These are phyloP conservation scores for Cyprinodon brontotheroides DNA, from an alignment of 2,113 vertebrate species.

Conservation along the genomic window DNA sequence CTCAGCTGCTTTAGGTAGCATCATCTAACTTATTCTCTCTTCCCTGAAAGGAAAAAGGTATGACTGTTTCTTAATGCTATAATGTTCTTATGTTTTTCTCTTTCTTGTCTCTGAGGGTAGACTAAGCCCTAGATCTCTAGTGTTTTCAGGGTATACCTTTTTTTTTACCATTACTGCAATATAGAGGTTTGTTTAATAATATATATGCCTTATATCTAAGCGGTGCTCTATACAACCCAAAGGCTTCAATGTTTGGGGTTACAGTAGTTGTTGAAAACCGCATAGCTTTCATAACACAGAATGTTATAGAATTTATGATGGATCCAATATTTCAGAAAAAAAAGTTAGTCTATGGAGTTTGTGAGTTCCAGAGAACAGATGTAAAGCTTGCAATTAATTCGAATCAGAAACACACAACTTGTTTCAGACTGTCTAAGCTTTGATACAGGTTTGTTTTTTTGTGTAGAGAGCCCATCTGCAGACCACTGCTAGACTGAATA, in stretches of 20 bases:
- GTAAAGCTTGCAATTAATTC: background rate
- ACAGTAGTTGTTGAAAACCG: background rate
- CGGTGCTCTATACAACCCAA: background rate
- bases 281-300: background rate
- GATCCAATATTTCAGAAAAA: slow-evolving; percentile 10
- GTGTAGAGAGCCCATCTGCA: too few species aligned
- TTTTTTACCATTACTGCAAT: slow-evolving; percentile 1
- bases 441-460: too few species aligned
- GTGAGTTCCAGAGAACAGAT: background rate
- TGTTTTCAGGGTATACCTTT: slow-evolving; percentile 11
- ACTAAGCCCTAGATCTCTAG: slow-evolving; percentile 30
- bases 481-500: too few species aligned
- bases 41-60: slow-evolving; percentile 27
- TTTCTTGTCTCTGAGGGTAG: slow-evolving; percentile 23
- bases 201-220: background rate
- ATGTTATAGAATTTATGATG: background rate
- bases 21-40: slow-evolving; percentile 21
- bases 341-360: background rate
- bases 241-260: background rate
- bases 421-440: too few species aligned
- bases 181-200: slow-evolving; percentile 4
- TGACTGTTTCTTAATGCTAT: slow-evolving; percentile 40
- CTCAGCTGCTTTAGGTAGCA: slow-evolving; percentile 47
- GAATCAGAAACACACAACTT: too few species aligned
- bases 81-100: slow-evolving; percentile 17